Conservation (phyloP, 2,797 vertebrate genomes). For the Cygnus olor region DNA sequence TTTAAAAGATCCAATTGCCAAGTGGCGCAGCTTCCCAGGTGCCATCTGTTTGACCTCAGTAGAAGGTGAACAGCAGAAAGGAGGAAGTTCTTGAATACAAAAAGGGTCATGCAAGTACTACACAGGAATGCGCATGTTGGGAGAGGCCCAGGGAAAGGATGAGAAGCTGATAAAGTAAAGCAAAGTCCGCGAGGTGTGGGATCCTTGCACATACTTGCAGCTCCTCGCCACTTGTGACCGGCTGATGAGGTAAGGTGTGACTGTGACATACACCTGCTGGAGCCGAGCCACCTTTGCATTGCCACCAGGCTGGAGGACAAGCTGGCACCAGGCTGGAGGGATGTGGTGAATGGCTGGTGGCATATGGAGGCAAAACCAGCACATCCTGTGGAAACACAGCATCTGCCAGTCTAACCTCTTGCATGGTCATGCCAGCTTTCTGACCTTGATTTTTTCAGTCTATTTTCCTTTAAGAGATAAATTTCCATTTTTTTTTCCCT, state of each 20-base stretch:
- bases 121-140: too few species aligned
- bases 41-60: neutral
- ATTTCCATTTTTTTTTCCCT: neutral
- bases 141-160: neutral
- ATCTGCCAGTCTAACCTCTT: neutral
- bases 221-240: too few species aligned
- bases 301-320: neutral
- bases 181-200: neutral
- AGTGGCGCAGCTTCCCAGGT: neutral
- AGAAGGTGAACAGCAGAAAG: neutral
- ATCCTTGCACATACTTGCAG: neutral
- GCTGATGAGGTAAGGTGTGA: neutral
- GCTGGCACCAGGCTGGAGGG: neutral
- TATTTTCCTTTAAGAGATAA: neutral
- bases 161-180: neutral
- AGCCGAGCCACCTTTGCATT: neutral
- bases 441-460: neutral
- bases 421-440: accelerated
- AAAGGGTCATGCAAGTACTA: neutral
- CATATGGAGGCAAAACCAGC: neutral
- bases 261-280: neutral
- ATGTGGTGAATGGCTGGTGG: accelerated
- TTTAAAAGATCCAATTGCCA: neutral
- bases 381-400: accelerated
- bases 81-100: neutral